Conservation (phyloP, 2,888 invertebrate genomes). For the Iselma pallidipennis region DNA sequence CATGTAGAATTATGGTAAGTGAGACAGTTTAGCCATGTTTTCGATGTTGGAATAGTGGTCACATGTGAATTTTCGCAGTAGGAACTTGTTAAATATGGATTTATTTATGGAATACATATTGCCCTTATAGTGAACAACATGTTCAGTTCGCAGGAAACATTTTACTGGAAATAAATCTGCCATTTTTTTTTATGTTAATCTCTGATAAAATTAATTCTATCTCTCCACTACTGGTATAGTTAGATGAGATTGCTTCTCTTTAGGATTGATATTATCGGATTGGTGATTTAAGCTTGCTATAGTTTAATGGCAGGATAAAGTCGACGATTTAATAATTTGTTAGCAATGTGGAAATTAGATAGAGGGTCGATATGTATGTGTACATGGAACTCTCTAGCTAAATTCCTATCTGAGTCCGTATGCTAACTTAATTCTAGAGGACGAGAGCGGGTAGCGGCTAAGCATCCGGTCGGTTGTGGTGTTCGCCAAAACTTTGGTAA, state of each 20-base stretch:
- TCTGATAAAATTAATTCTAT: background rate
- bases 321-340: slow-evolving; percentile 2
- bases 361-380: background rate
- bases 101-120: slow-evolving; percentile 11
- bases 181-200: no score
- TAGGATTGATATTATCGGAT: background rate
- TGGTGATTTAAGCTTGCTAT: background rate
- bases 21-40: slow-evolving; percentile 13
- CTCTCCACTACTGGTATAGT: background rate
- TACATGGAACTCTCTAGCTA: background rate
- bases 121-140: no score
- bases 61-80: slow-evolving; percentile 16
- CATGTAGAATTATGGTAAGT: slow-evolving; percentile 13
- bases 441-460: slow-evolving; percentile 15
- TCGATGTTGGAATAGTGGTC: slow-evolving; percentile 8
- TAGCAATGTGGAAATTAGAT: slow-evolving; percentile 1
- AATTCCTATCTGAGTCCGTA: slow-evolving; percentile 7
- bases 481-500: slow-evolving; percentile 50
- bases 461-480: slow-evolving; percentile 52
- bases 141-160: no score
- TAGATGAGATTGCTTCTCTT: background rate
- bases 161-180: no score
- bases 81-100: slow-evolving; percentile 2
- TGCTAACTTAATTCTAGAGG: slow-evolving; percentile 15
- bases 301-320: slow-evolving; percentile 1